Conservation (phyloP, 2,797 vertebrate genomes). For the Sphenopsis melanotis region DNA sequence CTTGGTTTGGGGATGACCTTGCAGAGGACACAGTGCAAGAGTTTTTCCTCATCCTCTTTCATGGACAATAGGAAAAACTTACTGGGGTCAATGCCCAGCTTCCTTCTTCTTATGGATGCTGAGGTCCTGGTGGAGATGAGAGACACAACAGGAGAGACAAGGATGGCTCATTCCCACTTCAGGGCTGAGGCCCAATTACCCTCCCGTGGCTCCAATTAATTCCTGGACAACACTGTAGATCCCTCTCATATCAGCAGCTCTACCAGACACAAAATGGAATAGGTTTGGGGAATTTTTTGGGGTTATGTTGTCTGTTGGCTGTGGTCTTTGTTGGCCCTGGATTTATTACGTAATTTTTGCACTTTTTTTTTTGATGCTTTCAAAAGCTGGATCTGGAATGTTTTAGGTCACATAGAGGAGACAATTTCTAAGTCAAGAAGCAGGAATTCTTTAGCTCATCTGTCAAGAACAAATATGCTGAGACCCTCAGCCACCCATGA, state of each 20-base stretch:
- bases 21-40: too few species aligned
- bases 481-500: background rate
- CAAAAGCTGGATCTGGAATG: background rate
- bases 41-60: background rate
- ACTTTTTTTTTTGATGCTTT: background rate
- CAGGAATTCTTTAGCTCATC: background rate
- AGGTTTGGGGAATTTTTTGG: background rate
- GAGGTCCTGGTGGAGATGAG: background rate
- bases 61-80: background rate
- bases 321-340: background rate
- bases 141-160: too few species aligned
- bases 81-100: background rate
- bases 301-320: background rate
- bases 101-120: background rate
- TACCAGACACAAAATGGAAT: background rate
- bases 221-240: background rate
- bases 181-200: background rate
- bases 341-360: accelerated
- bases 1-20: background rate
- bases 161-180: background rate
- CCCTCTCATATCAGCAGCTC: background rate
- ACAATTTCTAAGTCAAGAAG: background rate
- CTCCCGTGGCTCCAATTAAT: background rate
- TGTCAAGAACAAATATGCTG: background rate
- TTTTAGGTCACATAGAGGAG: background rate